phyloP scores from a whole-genome alignment of 2,888 invertebrate genomes.

The Hydroisotoma schaefferi region DNA sequence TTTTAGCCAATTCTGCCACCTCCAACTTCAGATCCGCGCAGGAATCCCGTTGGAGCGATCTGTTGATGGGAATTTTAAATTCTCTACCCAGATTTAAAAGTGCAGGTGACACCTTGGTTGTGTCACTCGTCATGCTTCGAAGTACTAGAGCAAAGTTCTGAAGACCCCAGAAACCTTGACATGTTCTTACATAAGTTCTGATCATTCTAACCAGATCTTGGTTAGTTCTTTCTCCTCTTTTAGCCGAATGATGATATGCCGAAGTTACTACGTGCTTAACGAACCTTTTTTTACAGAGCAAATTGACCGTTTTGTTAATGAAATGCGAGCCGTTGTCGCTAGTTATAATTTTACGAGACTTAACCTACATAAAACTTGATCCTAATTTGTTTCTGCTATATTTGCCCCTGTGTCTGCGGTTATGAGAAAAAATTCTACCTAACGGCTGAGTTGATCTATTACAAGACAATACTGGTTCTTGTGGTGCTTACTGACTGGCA shows the following conservation, averaged over 20 bases:
- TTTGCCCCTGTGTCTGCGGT: conserved; percentile 16
- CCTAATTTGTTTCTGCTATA: conserved; percentile 26
- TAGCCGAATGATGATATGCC: conserved; percentile 12
- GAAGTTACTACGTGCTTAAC: not conserved
- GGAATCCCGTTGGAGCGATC: conserved; percentile 1
- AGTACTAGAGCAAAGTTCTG: conserved; percentile 19
- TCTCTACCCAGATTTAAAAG: conserved; percentile 16
- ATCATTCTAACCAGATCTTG: conserved; percentile 14
- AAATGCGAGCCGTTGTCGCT: conserved; percentile 32
- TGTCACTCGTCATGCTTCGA: conserved; percentile 7
- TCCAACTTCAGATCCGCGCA: conserved; percentile 1
- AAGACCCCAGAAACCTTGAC: conserved; percentile 12
- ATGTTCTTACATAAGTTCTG: not conserved
- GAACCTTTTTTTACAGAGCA: conserved; percentile 7
- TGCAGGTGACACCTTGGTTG: conserved; percentile 10
- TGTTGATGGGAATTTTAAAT: conserved; percentile 16
- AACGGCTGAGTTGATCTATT: conserved; percentile 35
- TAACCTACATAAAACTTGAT: conserved; percentile 29
- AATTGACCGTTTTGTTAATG: conserved; percentile 10
- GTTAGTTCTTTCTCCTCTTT: conserved; percentile 20
- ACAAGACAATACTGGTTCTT: conserved; percentile 31
- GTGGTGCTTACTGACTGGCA: not conserved
- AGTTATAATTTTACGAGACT: conserved; percentile 19
- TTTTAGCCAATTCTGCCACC: not conserved
- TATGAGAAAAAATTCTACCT: no score